A percentile compares a stretch with the other conserved stretches of the same genome.
Conservation (phyloP, 2,797 vertebrate species). For the Melanotaenia nigrans region DNA sequence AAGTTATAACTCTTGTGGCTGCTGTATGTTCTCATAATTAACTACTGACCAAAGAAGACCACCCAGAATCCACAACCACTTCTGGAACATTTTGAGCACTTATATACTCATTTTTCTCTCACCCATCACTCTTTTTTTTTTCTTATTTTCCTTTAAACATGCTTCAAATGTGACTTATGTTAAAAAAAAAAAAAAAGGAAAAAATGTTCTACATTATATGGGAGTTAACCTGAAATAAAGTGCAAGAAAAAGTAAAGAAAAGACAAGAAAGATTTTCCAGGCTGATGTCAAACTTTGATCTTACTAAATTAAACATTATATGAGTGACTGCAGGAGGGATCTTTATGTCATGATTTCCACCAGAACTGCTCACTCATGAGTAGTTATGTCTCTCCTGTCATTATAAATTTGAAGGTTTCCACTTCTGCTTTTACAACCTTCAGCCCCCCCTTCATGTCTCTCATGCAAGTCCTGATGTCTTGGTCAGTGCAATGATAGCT, state of each 20-base stretch:
- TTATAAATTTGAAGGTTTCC: conserved; percentile 45
- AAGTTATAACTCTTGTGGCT: conserved; percentile 55
- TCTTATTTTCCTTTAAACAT: background rate
- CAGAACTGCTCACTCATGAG: conserved; percentile 18
- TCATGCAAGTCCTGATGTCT: conserved; percentile 30
- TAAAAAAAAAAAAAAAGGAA: conserved; percentile 7
- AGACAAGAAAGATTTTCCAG: background rate
- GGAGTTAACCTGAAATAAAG: conserved; percentile 8
- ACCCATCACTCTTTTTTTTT: conserved; percentile 25
- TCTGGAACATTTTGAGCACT: conserved; percentile 28
- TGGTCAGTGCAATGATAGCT: conserved; percentile 62
- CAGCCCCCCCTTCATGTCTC: background rate
- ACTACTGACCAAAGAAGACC: conserved; percentile 64
- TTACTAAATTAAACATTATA: background rate
- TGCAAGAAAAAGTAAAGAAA: background rate
- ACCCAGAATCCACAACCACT: conserved; percentile 60
- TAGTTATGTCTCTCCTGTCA: conserved; percentile 20
- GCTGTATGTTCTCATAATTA: conserved; percentile 45
- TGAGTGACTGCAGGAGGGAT: conserved; percentile 5
- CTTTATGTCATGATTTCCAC: conserved; percentile 21
- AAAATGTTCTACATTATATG: background rate
- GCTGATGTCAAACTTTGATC: background rate
- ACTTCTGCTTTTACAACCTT: conserved; percentile 34
- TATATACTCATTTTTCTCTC: conserved; percentile 59
- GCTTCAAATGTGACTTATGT: conserved; percentile 22